These are phyloP conservation scores for Protonemura montana DNA, from an alignment of 2,888 invertebrate genomes.

Conservation along the genomic window DNA sequence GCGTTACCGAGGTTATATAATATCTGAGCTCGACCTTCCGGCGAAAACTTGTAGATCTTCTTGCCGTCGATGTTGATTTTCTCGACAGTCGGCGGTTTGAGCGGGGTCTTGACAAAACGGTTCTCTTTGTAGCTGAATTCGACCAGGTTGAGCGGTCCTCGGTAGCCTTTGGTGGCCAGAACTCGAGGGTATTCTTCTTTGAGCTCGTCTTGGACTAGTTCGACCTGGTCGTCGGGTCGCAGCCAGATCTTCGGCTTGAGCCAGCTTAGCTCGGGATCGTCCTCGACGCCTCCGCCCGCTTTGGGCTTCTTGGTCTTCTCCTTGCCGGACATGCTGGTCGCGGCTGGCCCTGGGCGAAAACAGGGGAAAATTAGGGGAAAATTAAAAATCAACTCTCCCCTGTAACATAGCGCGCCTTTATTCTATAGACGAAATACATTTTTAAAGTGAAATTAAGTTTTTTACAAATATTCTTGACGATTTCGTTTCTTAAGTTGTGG, in stretches of 20 bases:
- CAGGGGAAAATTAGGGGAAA: too few relatives aligned
- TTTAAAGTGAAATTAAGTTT: too few relatives aligned
- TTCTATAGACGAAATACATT: too few relatives aligned
- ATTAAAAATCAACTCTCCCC: too few relatives aligned
- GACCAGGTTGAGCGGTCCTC: slow-evolving; percentile 78
- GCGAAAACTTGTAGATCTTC: not conserved
- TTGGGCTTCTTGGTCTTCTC: not conserved
- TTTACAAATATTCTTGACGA: too few relatives aligned
- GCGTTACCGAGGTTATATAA: not conserved
- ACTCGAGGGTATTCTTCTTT: slow-evolving; percentile 82
- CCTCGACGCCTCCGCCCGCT: not conserved
- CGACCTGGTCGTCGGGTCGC: slow-evolving; percentile 81
- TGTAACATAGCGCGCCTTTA: too few relatives aligned
- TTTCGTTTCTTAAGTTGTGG: too few relatives aligned
- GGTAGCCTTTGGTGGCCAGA: slow-evolving; percentile 77
- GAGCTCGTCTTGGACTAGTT: slow-evolving; percentile 80
- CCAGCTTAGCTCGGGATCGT: not conserved
- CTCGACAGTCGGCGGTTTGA: slow-evolving; percentile 56
- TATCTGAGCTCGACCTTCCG: slow-evolving; percentile 2
- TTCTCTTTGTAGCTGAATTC: slow-evolving; percentile 81
- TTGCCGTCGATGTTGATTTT: slow-evolving; percentile 69
- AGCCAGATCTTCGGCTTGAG: slow-evolving; percentile 54
- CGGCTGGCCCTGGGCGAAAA: too few relatives aligned
- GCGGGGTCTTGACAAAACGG: slow-evolving; percentile 66
- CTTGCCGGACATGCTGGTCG: not conserved